Evolutionary conservation across 2,888 invertebrate genomes (phyloP).

Genomic region (Lottia scabra): DNA sequence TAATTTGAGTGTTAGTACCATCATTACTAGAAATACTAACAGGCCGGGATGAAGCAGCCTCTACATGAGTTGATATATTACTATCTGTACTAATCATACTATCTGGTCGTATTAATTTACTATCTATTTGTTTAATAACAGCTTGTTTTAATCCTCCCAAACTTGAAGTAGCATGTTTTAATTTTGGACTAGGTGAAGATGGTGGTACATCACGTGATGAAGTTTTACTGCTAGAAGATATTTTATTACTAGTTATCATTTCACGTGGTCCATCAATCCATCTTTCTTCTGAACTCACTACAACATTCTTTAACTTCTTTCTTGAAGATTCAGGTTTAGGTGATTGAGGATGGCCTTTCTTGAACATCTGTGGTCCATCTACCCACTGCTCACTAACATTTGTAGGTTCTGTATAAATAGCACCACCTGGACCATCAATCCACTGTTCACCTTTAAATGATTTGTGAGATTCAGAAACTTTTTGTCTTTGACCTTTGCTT

Average conservation of each 20-base stretch:
- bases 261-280: constrained; percentile 68
- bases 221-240: constrained; percentile 20
- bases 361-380: constrained; percentile 84
- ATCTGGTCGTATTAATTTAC: constrained; percentile 52
- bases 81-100: constrained; percentile 53
- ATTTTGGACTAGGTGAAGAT: constrained; percentile 22
- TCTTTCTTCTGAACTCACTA: constrained; percentile 73
- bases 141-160: constrained; percentile 32
- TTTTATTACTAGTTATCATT: constrained; percentile 44
- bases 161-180: constrained; percentile 17
- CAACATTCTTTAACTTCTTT: constrained; percentile 70
- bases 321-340: constrained; percentile 15
- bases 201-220: constrained; percentile 17
- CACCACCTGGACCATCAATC: constrained; percentile 93
- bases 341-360: constrained; percentile 22
- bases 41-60: constrained; percentile 52
- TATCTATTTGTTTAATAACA: constrained; percentile 35
- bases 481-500: constrained; percentile 28
- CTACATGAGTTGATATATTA: constrained; percentile 44
- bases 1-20: constrained; percentile 26
- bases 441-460: constrained; percentile 79
- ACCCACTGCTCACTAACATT: constrained; percentile 85
- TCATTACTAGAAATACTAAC: constrained; percentile 37
- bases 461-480: constrained; percentile 30
- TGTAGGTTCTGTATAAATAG: constrained; percentile 50